phyloP scores from a whole-genome alignment of 2,113 vertebrate species.

The Dascyllus trimaculatus region DNA sequence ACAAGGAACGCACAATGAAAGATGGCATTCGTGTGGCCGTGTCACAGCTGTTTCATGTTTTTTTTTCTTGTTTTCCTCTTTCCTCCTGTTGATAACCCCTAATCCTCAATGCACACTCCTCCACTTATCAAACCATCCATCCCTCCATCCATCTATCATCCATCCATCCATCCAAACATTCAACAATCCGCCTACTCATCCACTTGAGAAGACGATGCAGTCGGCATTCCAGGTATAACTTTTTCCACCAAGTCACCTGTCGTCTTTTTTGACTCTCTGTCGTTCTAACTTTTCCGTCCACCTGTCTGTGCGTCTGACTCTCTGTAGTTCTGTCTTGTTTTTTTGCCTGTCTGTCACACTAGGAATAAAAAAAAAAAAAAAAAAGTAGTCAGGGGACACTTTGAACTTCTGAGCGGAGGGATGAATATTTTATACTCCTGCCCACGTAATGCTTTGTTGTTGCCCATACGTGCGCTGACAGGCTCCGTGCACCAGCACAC shows the following conservation, averaged over 20 bases:
- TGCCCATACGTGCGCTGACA: slow-evolving; percentile 17
- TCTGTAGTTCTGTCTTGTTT: slow-evolving; percentile 30
- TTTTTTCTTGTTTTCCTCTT: slow-evolving; percentile 73
- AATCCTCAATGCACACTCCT: slow-evolving; percentile 29
- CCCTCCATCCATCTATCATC: background rate
- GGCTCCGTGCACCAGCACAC: background rate
- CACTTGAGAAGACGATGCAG: slow-evolving; percentile 74
- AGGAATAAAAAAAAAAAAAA: background rate
- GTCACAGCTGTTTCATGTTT: slow-evolving; percentile 69
- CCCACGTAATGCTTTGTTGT: slow-evolving; percentile 56
- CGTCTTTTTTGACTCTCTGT: slow-evolving; percentile 57
- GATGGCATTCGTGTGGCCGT: slow-evolving; percentile 45
- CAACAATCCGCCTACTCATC: slow-evolving; percentile 70
- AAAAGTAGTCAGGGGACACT: slow-evolving; percentile 27
- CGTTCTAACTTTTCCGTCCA: slow-evolving; percentile 29
- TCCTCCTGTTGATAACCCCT: slow-evolving; percentile 51
- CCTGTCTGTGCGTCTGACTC: slow-evolving; percentile 25
- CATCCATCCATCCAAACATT: slow-evolving; percentile 40
- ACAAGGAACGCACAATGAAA: slow-evolving; percentile 13
- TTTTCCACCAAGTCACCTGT: slow-evolving; percentile 64
- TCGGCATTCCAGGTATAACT: slow-evolving; percentile 80
- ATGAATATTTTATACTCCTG: slow-evolving; percentile 62
- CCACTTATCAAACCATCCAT: slow-evolving; percentile 36
- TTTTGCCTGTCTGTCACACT: slow-evolving; percentile 43
- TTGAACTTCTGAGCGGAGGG: slow-evolving; percentile 48